Evolutionary conservation across 2,113 vertebrate species (phyloP).

Genomic region (Gambusia affinis): DNA sequence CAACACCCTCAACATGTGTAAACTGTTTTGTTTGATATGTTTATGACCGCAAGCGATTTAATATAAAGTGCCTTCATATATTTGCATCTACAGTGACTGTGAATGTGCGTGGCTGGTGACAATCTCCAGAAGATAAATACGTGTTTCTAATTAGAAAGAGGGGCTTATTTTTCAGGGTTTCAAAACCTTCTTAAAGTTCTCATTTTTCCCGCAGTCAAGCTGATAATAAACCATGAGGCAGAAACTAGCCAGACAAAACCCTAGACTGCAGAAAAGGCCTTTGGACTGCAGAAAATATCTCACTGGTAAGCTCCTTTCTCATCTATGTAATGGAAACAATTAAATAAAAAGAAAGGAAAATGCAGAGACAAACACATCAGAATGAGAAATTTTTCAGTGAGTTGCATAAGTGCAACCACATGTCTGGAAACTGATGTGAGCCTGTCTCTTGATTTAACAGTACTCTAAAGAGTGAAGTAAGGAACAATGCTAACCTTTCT

Average conservation of each 20-base stretch:
- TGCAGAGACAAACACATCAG: constrained; percentile 67
- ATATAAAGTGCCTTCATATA: not conserved
- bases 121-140: not conserved
- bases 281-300: constrained; percentile 37
- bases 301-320: constrained; percentile 21
- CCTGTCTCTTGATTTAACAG: constrained; percentile 54
- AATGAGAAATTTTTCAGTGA: constrained; percentile 66
- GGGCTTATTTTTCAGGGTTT: not conserved
- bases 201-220: not conserved
- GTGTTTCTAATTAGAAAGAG: not conserved
- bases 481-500: constrained; percentile 25
- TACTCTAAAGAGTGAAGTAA: constrained; percentile 23
- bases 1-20: no score
- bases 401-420: constrained; percentile 73
- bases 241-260: constrained; percentile 7
- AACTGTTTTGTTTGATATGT: not conserved
- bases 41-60: not conserved
- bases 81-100: not conserved
- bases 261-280: constrained; percentile 11
- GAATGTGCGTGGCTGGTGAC: not conserved
- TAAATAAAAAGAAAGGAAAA: constrained; percentile 55
- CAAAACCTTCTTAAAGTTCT: not conserved
- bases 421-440: constrained; percentile 72
- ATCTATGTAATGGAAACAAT: constrained; percentile 73
- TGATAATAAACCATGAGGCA: constrained; percentile 1